Evolutionary conservation across 2,888 invertebrate species (phyloP).

Genomic region (Scelioninae gen. 1): DNA sequence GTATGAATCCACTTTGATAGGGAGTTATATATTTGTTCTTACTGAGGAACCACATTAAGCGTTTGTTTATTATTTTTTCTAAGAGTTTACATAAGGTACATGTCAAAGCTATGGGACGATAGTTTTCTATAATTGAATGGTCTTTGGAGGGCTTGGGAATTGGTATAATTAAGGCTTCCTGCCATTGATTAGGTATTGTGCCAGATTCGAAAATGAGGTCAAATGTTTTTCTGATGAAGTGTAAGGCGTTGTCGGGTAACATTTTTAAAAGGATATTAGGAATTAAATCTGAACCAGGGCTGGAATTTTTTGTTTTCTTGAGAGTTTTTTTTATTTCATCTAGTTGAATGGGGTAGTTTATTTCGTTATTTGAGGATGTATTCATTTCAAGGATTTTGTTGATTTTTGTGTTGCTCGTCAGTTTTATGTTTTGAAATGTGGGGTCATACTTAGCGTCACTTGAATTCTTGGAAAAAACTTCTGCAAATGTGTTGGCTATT

Average conservation of each 20-base stretch:
- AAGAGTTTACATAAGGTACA: background rate
- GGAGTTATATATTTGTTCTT: slow-evolving; percentile 26
- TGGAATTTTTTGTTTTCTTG: slow-evolving; percentile 32
- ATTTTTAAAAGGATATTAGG: background rate
- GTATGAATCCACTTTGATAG: slow-evolving; percentile 43
- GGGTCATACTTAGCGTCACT: slow-evolving; percentile 39
- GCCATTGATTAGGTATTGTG: background rate
- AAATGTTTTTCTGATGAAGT: background rate
- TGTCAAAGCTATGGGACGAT: background rate
- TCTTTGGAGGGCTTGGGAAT: background rate
- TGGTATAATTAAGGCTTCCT: background rate
- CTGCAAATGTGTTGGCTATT: background rate
- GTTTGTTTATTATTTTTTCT: background rate
- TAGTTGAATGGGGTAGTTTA: background rate
- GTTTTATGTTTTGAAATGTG: slow-evolving; percentile 18
- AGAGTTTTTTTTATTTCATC: background rate
- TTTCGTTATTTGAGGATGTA: background rate
- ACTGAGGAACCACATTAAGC: slow-evolving; percentile 20
- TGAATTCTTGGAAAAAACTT: slow-evolving; percentile 47
- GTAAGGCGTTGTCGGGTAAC: background rate
- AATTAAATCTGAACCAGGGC: slow-evolving; percentile 59
- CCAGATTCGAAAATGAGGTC: background rate
- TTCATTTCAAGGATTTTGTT: background rate
- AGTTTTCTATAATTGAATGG: background rate
- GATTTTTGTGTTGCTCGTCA: background rate